A percentile compares a stretch with the other conserved stretches of the same genome.
These are phyloP conservation scores for Acanthosepion lycidas DNA, from an alignment of 2,888 invertebrate species.

Conservation along the genomic window DNA sequence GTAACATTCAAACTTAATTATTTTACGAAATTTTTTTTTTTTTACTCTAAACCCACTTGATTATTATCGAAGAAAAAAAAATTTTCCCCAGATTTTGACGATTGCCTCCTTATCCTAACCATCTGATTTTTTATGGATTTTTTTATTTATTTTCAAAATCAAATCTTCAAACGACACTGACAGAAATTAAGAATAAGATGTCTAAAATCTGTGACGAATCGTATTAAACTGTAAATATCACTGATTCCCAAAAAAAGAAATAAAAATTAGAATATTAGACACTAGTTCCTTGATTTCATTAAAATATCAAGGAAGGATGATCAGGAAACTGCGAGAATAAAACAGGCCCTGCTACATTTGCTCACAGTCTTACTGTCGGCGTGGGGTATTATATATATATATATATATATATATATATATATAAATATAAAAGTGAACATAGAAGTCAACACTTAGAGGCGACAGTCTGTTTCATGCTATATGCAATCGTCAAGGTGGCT, in stretches of 20 bases:
- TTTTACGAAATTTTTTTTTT: too few relatives aligned
- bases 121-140: neutral
- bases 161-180: neutral
- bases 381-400: neutral
- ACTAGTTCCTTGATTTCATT: too few relatives aligned
- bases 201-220: neutral
- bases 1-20: too few relatives aligned
- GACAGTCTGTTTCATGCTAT: too few relatives aligned
- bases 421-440: too few relatives aligned
- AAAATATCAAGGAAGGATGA: too few relatives aligned
- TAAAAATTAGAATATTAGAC: neutral
- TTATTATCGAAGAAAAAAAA: neutral
- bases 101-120: neutral
- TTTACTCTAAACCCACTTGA: too few relatives aligned
- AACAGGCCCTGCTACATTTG: too few relatives aligned
- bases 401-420: too few relatives aligned
- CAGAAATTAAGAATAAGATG: neutral
- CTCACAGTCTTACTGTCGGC: neutral
- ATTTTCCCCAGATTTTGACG: neutral
- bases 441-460: too few relatives aligned
- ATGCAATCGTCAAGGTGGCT: too few relatives aligned
- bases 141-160: neutral
- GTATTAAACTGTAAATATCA: neutral
- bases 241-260: neutral
- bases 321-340: too few relatives aligned